Conservation (phyloP, 1,140 invertebrate genomes). For the Drosophila repleta region DNA sequence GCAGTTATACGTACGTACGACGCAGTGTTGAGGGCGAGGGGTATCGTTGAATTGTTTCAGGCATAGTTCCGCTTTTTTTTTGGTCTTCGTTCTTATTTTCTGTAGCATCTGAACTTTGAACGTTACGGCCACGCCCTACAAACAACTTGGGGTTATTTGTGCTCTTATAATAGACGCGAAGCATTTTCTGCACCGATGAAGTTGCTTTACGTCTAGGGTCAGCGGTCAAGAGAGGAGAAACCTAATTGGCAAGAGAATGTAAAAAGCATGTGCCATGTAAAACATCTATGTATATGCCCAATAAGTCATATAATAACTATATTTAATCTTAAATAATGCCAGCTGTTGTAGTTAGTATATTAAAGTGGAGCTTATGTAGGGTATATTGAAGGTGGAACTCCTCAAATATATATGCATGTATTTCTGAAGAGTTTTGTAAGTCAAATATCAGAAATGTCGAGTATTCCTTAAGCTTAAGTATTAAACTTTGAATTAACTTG, state of each 20-base stretch:
- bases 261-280: slow-evolving; percentile 18
- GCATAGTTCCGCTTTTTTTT: slow-evolving; percentile 68
- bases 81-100: slow-evolving; percentile 10
- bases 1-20: slow-evolving; percentile 10
- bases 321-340: background rate
- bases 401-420: too few species aligned
- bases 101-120: slow-evolving; percentile 45
- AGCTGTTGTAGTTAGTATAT: too few species aligned
- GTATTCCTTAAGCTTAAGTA: too few species aligned
- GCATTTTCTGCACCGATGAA: slow-evolving; percentile 64
- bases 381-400: too few species aligned
- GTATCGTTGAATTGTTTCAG: slow-evolving; percentile 45
- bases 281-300: background rate
- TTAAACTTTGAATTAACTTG: too few species aligned
- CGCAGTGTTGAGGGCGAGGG: slow-evolving; percentile 9
- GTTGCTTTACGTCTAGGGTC: slow-evolving; percentile 64
- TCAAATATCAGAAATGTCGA: too few species aligned
- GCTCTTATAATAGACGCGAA: slow-evolving; percentile 19
- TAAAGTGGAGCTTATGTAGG: too few species aligned
- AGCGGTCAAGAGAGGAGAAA: slow-evolving; percentile 40
- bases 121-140: slow-evolving; percentile 27
- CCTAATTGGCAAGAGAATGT: slow-evolving; percentile 51
- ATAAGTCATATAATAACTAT: background rate
- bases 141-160: slow-evolving; percentile 50
- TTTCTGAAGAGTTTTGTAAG: too few species aligned